These are phyloP conservation scores for Enteromius thamalakanensis DNA, from an alignment of 2,797 vertebrate genomes.

Conservation along the genomic window DNA sequence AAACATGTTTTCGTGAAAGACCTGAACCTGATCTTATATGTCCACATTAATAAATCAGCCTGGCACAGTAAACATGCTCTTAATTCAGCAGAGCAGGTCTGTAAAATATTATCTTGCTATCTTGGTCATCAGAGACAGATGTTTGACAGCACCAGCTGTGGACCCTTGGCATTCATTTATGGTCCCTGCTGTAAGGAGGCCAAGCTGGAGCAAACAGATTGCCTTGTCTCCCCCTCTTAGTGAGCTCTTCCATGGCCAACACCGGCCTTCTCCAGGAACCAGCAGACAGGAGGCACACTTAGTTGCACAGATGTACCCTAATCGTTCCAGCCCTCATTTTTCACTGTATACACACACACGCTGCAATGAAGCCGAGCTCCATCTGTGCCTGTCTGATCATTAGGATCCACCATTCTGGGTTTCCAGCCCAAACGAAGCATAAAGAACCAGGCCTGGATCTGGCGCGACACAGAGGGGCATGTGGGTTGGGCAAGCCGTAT, in stretches of 20 bases:
- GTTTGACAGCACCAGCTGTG: slow-evolving; percentile 57
- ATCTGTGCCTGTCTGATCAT: slow-evolving; percentile 52
- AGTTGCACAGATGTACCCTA: slow-evolving; percentile 72
- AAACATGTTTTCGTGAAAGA: neutral
- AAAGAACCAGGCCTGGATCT: slow-evolving; percentile 26
- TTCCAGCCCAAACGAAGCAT: slow-evolving; percentile 9
- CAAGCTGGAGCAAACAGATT: slow-evolving; percentile 77
- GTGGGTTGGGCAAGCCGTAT: slow-evolving; percentile 5
- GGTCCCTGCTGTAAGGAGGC: slow-evolving; percentile 67
- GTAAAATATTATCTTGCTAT: slow-evolving; percentile 42
- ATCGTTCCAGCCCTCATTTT: slow-evolving; percentile 71
- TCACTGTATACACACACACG: slow-evolving; percentile 53
- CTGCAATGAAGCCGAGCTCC: slow-evolving; percentile 69
- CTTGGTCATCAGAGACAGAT: slow-evolving; percentile 42
- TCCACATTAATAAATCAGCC: slow-evolving; percentile 22
- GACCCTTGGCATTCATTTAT: slow-evolving; percentile 67
- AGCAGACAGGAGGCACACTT: slow-evolving; percentile 69
- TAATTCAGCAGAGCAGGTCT: slow-evolving; percentile 19
- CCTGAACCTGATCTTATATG: neutral
- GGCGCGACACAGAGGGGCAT: neutral
- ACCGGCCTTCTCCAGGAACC: slow-evolving; percentile 64
- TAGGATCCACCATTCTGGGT: slow-evolving; percentile 38
- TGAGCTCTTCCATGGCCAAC: slow-evolving; percentile 50
- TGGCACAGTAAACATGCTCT: neutral
- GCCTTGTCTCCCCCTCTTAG: slow-evolving; percentile 69